These are phyloP conservation scores for Sciurus carolinensis DNA, from an alignment of 2,797 vertebrate species.

Conservation along the genomic window DNA sequence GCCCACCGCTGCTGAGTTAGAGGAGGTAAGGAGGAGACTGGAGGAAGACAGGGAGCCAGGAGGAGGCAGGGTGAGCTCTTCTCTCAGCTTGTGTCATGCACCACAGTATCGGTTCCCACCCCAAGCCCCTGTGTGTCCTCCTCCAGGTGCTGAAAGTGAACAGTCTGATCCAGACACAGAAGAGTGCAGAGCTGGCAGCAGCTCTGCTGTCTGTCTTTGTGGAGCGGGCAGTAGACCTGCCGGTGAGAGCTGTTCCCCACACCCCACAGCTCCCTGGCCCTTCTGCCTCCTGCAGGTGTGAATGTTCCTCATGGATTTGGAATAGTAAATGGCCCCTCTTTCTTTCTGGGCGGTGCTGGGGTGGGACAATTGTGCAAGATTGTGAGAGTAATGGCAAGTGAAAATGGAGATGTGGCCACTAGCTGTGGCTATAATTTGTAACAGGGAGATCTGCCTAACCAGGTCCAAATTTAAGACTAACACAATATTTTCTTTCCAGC, in stretches of 20 bases:
- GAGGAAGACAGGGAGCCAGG: neutral
- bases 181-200: slow-evolving; percentile 92
- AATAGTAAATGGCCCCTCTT: neutral
- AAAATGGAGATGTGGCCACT: neutral
- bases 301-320: neutral
- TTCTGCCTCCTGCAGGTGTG: neutral
- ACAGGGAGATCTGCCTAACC: neutral
- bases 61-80: neutral
- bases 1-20: slow-evolving; percentile 90
- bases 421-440: neutral
- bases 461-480: slow-evolving; percentile 8
- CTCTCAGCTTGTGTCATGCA: neutral
- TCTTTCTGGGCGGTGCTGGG: neutral
- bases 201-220: slow-evolving; percentile 94
- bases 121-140: neutral
- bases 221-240: slow-evolving; percentile 93
- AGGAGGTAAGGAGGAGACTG: slow-evolving; percentile 90
- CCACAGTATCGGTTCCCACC: neutral
- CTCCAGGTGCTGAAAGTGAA: slow-evolving; percentile 93
- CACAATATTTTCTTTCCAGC: slow-evolving; percentile 83
- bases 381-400: neutral
- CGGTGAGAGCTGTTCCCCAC: slow-evolving; percentile 88
- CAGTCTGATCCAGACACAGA: slow-evolving; percentile 92
- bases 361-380: neutral
- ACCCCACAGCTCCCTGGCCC: neutral